Percentiles rank a stretch among this genome's conserved stretches.
These are phyloP conservation scores for Eulemur rufifrons DNA, from an alignment of 2,113 vertebrate genomes.

Conservation along the genomic window DNA sequence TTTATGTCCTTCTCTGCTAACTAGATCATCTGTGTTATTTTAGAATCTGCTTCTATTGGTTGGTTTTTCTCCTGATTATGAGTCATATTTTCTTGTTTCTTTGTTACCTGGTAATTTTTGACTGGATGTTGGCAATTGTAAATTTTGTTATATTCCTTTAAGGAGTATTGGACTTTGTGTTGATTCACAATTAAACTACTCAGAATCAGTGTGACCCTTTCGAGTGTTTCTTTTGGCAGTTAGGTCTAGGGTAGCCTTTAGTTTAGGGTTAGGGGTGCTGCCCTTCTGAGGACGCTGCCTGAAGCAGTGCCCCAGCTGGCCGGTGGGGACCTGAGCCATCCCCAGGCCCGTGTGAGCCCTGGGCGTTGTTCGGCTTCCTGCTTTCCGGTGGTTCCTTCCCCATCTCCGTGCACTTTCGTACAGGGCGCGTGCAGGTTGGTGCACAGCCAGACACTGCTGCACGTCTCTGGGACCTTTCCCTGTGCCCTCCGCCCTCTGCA, in stretches of 20 bases:
- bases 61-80: not conserved
- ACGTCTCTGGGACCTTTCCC: not conserved
- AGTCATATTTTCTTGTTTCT: not conserved
- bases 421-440: fast-evolving
- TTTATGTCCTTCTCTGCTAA: not conserved
- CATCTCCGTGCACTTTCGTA: fast-evolving
- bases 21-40: not conserved
- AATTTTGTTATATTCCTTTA: not conserved
- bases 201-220: not conserved
- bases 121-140: not conserved
- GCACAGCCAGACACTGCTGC: fast-evolving
- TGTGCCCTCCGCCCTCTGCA: no score
- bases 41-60: not conserved
- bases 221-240: not conserved
- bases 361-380: not conserved
- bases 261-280: no score
- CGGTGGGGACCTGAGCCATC: not conserved
- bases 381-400: not conserved
- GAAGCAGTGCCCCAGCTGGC: fast-evolving
- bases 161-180: not conserved
- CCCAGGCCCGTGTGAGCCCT: no score
- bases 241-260: not conserved
- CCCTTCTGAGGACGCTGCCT: not conserved
- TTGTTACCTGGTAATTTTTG: not conserved
- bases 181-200: not conserved